Base-by-base conservation (phyloP, 2,797 vertebrate genomes). In the Coregonus ussuriensis region DNA sequence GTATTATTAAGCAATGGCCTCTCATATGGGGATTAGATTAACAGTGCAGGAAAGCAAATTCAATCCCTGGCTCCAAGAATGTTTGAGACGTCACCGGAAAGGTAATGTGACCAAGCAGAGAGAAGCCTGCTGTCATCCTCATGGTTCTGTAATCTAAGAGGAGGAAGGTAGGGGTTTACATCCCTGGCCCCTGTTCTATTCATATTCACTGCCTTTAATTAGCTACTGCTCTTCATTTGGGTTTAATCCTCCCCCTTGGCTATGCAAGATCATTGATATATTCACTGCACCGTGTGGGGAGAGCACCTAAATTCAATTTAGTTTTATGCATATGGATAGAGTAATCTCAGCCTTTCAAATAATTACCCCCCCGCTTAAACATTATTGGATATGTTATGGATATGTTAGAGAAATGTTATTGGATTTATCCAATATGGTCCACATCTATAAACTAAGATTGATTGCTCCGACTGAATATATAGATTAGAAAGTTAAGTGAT, bases 1-100 rank as follows among this genome's bases (percentile, higher is more conserved):
- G 69, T 74, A 70, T 84, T 81, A 82, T 86, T 86, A 84, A 85
- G 84, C 80, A 72, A 78, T 74, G 78, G 70, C 59, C 72, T 78
- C 74, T 83, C 71, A 54, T 79, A 79, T 53, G n/a, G 54, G 70
- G 66, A 78, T 77, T 72, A 77, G 76, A 77, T 56, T 76, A 65
- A 81, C 63, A 65, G 81, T 76, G 74, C 78, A 79, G 76, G 74
- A 78, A 82, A 84, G 63, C 79, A 56, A 81, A 56, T 77, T 83
- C 62, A 78, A 82, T 77, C 78, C 35, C 74, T 68, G 73, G 65
- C 65, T 67, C 65, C 37, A 41, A 37, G 67, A 74, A 80, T 74
- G 75, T 74, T 66, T 25, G 18, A 76, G 79, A 77, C 53, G 47
- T 79, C 76, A 72, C 74, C 65, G 14, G 74, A 74, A 71, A 41